phyloP scores from a whole-genome alignment of 2,113 vertebrate species.

The Martes martes region DNA sequence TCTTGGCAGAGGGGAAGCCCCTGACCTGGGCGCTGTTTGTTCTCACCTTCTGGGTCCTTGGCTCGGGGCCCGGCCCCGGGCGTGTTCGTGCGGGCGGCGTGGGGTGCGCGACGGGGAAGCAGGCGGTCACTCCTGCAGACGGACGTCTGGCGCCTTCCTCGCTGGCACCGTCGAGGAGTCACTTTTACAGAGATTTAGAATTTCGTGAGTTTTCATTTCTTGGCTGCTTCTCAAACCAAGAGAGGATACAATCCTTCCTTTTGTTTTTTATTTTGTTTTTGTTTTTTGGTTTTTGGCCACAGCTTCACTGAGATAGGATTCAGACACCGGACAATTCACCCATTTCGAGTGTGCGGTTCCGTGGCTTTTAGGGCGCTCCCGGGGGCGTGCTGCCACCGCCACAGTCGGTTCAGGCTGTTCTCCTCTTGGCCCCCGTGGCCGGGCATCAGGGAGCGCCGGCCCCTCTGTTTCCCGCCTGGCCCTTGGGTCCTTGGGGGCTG shows the following conservation, averaged over 20 bases:
- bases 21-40: fast-evolving
- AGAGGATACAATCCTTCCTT: background rate
- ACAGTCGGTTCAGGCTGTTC: fast-evolving
- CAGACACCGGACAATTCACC: background rate
- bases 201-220: background rate
- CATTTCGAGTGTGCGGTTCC: fast-evolving
- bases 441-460: background rate
- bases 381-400: fast-evolving
- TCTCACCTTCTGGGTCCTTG: background rate
- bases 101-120: background rate
- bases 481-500: background rate
- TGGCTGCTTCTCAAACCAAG: conserved; percentile 25
- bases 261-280: background rate
- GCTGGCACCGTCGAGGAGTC: background rate
- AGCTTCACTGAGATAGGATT: background rate
- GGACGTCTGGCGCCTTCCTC: background rate
- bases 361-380: fast-evolving
- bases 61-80: fast-evolving
- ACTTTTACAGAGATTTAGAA: background rate
- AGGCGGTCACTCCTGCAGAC: fast-evolving
- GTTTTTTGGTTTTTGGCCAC: too few relatives aligned
- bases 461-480: background rate
- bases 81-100: fast-evolving
- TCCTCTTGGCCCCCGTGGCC: background rate
- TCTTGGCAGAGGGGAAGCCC: background rate